Conservation (phyloP, 2,113 vertebrate genomes). For the Dasypus novemcinctus region DNA sequence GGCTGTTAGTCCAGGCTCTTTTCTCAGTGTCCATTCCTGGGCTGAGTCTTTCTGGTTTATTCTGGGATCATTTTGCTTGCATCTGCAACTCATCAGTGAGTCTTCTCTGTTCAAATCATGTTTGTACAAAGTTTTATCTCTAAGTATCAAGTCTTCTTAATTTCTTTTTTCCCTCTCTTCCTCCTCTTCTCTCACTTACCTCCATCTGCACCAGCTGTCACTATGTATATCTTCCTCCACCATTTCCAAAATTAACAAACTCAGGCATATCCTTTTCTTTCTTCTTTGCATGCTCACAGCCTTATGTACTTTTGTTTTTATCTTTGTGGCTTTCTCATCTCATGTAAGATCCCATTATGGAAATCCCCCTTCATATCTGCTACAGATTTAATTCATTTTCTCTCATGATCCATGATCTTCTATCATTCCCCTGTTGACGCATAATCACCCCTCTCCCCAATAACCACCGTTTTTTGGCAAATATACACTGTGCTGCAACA, state of each 20-base stretch:
- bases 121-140: no score
- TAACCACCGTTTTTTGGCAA: neutral
- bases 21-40: no score
- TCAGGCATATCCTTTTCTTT: neutral
- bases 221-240: neutral
- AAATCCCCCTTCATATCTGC: neutral
- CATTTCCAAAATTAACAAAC: neutral
- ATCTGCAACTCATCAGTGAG: no score
- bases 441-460: neutral
- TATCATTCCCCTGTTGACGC: neutral
- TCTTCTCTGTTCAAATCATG: no score
- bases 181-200: neutral
- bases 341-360: neutral
- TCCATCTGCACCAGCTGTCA: neutral
- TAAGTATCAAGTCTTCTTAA: no score
- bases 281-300: neutral
- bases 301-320: neutral
- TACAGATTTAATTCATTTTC: neutral
- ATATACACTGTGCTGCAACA: neutral
- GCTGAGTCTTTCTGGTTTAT: no score
- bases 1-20: no score
- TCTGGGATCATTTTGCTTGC: no score
- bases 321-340: neutral
- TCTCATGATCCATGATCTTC: neutral
- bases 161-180: neutral